These are phyloP conservation scores for Lasioglossum figueresi DNA, from an alignment of 2,888 invertebrate species.

Conservation along the genomic window DNA sequence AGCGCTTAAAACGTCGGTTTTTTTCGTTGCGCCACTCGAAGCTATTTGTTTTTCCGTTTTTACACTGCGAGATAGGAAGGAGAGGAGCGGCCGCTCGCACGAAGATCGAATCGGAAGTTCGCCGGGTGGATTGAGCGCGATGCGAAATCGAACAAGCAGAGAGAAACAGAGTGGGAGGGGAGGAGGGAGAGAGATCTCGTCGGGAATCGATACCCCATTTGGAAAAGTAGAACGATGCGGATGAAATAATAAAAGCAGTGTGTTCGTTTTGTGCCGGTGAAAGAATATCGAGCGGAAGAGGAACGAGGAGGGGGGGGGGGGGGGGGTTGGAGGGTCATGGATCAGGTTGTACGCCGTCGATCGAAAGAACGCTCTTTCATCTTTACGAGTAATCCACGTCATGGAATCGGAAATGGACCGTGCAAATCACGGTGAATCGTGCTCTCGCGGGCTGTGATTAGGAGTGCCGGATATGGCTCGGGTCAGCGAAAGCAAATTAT, in stretches of 20 bases:
- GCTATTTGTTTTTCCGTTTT: constrained; percentile 1
- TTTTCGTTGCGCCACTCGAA: constrained; percentile 6
- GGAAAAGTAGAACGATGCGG: constrained; percentile 34
- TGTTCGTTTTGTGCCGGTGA: neutral
- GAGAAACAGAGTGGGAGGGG: neutral
- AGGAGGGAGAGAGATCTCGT: neutral
- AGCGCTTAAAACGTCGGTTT: neutral
- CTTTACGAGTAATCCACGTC: constrained; percentile 52
- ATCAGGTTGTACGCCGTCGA: constrained; percentile 12
- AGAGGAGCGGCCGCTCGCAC: neutral
- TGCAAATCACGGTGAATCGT: constrained; percentile 48
- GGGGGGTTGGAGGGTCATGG: neutral
- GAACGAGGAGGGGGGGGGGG: too few relatives aligned
- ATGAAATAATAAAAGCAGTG: constrained; percentile 34
- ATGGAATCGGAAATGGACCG: constrained; percentile 49
- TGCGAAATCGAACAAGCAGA: neutral
- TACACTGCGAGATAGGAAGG: neutral
- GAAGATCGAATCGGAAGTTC: constrained; percentile 2
- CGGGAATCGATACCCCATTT: constrained; percentile 36
- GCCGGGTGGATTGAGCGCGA: neutral
- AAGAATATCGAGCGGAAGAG: constrained; percentile 16
- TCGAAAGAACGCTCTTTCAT: constrained; percentile 45
- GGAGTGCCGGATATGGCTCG: constrained; percentile 13
- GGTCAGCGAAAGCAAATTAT: constrained; percentile 50
- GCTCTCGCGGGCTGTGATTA: constrained; percentile 32